Percentiles rank a stretch among this genome's conserved stretches.
These are phyloP conservation scores for Drosophila hamatofila DNA, from an alignment of 2,888 invertebrate species.

Conservation along the genomic window DNA sequence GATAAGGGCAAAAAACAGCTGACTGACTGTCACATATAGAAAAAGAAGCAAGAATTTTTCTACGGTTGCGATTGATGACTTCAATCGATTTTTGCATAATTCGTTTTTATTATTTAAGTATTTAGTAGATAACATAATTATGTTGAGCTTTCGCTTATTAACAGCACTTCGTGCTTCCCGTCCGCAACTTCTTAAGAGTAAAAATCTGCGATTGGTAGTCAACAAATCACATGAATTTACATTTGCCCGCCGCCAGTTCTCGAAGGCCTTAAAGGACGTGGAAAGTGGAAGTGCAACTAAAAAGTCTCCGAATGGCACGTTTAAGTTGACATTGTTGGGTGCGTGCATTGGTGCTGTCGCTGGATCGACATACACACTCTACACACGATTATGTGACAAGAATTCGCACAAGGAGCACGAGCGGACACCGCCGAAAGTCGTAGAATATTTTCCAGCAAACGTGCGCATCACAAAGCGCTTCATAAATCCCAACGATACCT, in stretches of 20 bases:
- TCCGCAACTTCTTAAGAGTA: slow-evolving; percentile 13
- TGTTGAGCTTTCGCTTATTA: slow-evolving; percentile 74
- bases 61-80: slow-evolving; percentile 14
- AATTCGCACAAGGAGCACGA: slow-evolving; percentile 84
- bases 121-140: slow-evolving; percentile 37
- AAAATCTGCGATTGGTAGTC: slow-evolving; percentile 33
- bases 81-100: slow-evolving; percentile 68
- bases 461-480: slow-evolving; percentile 88
- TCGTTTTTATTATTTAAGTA: slow-evolving; percentile 37
- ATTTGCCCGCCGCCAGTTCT: slow-evolving; percentile 37
- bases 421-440: slow-evolving; percentile 77
- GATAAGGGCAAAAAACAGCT: slow-evolving; percentile 24
- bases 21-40: slow-evolving; percentile 13
- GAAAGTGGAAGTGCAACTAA: background rate
- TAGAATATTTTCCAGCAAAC: slow-evolving; percentile 86
- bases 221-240: slow-evolving; percentile 22
- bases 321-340: slow-evolving; percentile 87
- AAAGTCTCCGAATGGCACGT: slow-evolving; percentile 65
- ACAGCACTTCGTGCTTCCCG: slow-evolving; percentile 34
- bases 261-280: slow-evolving; percentile 30
- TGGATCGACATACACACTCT: slow-evolving; percentile 86
- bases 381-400: slow-evolving; percentile 71
- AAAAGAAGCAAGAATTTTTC: slow-evolving; percentile 35
- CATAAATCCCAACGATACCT: slow-evolving; percentile 88
- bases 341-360: slow-evolving; percentile 87